A percentile compares a stretch with the other conserved stretches of the same genome.
Conservation (phyloP, 2,113 vertebrate genomes). For the Microcebus ravelobensis region DNA sequence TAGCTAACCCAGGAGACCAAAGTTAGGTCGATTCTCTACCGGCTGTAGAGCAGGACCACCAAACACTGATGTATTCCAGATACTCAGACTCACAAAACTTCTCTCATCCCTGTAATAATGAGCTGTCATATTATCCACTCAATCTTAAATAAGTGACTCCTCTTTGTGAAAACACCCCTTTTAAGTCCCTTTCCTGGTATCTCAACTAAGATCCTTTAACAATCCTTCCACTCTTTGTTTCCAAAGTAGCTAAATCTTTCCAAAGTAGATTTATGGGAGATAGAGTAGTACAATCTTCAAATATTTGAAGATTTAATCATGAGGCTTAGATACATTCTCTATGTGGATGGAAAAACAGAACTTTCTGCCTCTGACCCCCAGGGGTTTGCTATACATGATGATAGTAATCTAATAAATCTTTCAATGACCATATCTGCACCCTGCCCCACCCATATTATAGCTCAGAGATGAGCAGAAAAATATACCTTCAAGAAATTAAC, state of each 20-base stretch:
- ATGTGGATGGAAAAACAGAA: background rate
- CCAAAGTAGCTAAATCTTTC: conserved; percentile 29
- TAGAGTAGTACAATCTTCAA: background rate
- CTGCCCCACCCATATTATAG: background rate
- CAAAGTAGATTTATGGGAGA: conserved; percentile 21
- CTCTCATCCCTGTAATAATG: background rate
- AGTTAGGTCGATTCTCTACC: background rate
- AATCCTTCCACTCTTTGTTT: background rate
- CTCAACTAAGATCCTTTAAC: background rate
- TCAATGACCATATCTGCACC: background rate
- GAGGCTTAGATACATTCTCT: background rate
- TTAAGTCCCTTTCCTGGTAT: conserved; percentile 3
- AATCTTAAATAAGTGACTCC: background rate
- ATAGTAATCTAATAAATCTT: conserved; percentile 6
- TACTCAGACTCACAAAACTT: background rate
- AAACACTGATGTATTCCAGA: background rate
- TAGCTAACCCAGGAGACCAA: background rate
- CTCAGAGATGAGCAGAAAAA: background rate
- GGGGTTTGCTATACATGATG: background rate
- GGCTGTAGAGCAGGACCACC: background rate
- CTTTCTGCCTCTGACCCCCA: background rate
- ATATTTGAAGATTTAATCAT: conserved; percentile 34
- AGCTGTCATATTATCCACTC: background rate
- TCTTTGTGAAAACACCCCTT: conserved; percentile 1
- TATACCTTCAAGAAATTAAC: background rate